Base-by-base conservation (phyloP, 2,113 vertebrate species). In the Crotalus helleri region DNA sequence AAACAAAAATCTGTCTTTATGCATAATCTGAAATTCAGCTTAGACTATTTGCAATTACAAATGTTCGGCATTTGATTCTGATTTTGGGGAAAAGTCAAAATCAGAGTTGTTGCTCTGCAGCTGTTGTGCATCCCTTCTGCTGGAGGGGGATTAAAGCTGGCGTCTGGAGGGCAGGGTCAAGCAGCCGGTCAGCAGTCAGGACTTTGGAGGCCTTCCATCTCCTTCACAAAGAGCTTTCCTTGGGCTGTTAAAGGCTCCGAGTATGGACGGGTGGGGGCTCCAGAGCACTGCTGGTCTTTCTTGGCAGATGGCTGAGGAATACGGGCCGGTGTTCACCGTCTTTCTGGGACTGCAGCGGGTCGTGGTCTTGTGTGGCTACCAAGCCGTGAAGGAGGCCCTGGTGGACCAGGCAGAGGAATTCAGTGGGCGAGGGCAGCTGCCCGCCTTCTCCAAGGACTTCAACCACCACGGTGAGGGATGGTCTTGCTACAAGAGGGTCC, bases 361-460 rank as follows among this genome's bases (percentile, higher is more conserved):
- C 8, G 93, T 96, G 58, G 92, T 95, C 21, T 33, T 96, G 69
- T 93, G 93, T 49, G 88, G 95, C 85, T 95, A 90, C 81, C 33
- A 92, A 49, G 59, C 81, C 2, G 13, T 96, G 81, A 93, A 90
- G 55, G 95, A 95, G 33, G 95, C 94, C 3, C 29, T 96, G 19
- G 87, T 95, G 39, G 91, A 94, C 10, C 81, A 92, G 10, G 95
- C 95, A 0, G 90, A 94, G 17, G 95, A 93, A 21, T 96, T 95
- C 92, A 92, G 91, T 2, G 94, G 92, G 3, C 88, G 95, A 0
- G 93, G 64, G 39, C 91, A 94, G 29, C 29, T 95, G 3, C 95
- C 95, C 4, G 58, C 85, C 57, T 81, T 96, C 46, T 87, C 94
- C 46, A 90, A 49, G 64, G 93, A 93, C 4, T 93, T 93, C 93